These are phyloP conservation scores for Dicrurus megarhynchus DNA, from an alignment of 2,113 vertebrate species.

Conservation along the genomic window DNA sequence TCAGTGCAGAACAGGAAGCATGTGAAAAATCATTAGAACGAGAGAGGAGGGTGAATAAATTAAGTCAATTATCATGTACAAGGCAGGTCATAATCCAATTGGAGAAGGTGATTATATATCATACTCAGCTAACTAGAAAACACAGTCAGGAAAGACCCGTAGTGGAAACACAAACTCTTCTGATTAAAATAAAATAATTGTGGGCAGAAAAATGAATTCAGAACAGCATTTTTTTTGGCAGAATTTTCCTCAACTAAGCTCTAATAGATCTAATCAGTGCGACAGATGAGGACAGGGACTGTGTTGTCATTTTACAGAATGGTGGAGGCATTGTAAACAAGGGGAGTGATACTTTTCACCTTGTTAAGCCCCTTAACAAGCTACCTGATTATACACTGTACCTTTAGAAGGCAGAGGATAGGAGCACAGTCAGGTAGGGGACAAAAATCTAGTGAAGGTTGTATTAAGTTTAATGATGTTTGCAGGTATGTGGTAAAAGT, in stretches of 20 bases:
- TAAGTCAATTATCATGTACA: conserved; percentile 51
- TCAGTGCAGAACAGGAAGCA: not conserved
- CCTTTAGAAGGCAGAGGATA: conserved; percentile 55
- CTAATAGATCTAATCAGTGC: conserved; percentile 50
- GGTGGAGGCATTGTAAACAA: conserved; percentile 47
- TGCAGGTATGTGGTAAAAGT: not conserved
- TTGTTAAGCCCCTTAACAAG: conserved; percentile 68
- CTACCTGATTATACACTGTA: conserved; percentile 57
- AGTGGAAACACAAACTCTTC: not conserved
- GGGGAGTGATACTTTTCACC: conserved; percentile 67
- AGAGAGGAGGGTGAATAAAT: conserved; percentile 57
- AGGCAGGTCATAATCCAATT: conserved; percentile 44
- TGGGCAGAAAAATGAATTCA: conserved; percentile 15
- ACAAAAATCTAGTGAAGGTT: conserved; percentile 5
- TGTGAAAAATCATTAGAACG: conserved; percentile 45
- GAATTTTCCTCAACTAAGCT: conserved; percentile 24
- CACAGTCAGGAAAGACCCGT: not conserved
- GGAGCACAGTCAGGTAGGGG: not conserved
- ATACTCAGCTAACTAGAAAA: conserved; percentile 32
- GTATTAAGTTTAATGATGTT: not conserved
- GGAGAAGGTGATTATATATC: conserved; percentile 33
- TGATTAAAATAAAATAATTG: conserved; percentile 1
- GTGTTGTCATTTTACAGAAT: conserved; percentile 42
- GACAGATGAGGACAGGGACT: conserved; percentile 46
- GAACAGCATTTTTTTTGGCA: conserved; percentile 26